phyloP scores from a whole-genome alignment of 2,797 vertebrate genomes.

The Catamblyrhynchus diadema region DNA sequence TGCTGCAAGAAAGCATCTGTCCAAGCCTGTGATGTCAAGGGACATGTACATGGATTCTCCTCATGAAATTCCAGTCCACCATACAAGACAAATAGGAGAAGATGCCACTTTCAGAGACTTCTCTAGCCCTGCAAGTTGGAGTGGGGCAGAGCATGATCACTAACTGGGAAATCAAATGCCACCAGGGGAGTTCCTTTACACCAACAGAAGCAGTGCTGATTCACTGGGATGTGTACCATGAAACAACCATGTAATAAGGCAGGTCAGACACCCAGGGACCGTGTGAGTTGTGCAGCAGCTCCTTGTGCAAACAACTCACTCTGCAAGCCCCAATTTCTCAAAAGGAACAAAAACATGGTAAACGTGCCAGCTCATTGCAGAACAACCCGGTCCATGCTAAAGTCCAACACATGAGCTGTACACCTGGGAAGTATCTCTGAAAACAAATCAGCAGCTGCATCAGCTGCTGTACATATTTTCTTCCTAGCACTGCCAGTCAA shows the following conservation, averaged over 20 bases:
- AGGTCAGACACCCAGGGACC: not conserved
- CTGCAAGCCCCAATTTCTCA: not conserved
- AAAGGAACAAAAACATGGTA: not conserved
- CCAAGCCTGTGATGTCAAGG: not conserved
- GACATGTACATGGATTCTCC: not conserved
- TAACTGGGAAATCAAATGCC: not conserved
- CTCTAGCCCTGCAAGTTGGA: not conserved
- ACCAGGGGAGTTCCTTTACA: not conserved
- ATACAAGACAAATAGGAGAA: not conserved
- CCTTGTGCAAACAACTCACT: not conserved
- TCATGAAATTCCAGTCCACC: not conserved
- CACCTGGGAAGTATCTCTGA: not conserved
- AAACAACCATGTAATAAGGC: not conserved
- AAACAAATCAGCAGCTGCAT: not conserved
- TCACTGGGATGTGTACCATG: not conserved
- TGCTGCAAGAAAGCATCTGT: not conserved
- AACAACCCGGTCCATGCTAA: not conserved
- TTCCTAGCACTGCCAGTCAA: not conserved
- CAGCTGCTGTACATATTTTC: not conserved
- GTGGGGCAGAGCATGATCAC: not conserved
- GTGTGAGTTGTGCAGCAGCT: not conserved
- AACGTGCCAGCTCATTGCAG: conserved; percentile 12
- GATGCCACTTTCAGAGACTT: not conserved
- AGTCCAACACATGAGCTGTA: conserved; percentile 18
- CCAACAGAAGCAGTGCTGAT: not conserved